Evolutionary conservation across 2,113 vertebrate species (phyloP), one percentile per base, ranked within the genome.

Genomic region (Neolamprologus longior): DNA sequence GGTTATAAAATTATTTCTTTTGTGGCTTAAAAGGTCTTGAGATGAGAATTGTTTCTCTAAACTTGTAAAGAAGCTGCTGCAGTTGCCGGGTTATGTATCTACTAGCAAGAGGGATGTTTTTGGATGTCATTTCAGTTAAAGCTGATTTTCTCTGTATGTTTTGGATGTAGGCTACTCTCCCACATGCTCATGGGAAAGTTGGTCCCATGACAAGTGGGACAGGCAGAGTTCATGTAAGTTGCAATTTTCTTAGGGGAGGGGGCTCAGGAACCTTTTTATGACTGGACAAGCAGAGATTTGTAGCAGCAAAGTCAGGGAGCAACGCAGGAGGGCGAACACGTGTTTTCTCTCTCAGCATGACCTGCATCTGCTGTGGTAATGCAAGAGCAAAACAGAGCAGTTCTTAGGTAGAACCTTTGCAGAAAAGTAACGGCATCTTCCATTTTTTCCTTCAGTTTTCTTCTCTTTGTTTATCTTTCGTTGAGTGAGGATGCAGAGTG

Each of bases 261-360:
- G 19, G 73, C 80, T 73, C 42, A 26, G 71, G 73, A 86, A 80
- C 81, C 68, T 91, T 82, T 83, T 87, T 86, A n/a, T 81, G 92
- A 83, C 83, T 91, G 14, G 42, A 52, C 82, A 24, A 83, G 80
- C 5, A 1, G 83, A 93, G 91, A 94, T 94, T 95, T 94, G 93
- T 87, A 86, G 89, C 57, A 21, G 54, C 40, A 6, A 76, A 87
- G 83, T 80, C 33, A 19, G 7, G 45, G 85, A 86, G 73, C 90
- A 82, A 82, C 89, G 50, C 88, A 86, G 89, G 86, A 78, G 89
- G 73, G 88, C 71, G 10, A 68, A 87, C 92, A 91, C 81, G 82
- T 94, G 94, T 91, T 93, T 92, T 89, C 88, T 53, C 58, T 82
- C 82, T 57, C 83, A 79, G 83, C 24, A 58, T 83, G 84, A 90